Evolutionary conservation across 64 coral and sea anemone genomes (phyloP).

Genomic region (Hydrozoanthus tunicans): DNA sequence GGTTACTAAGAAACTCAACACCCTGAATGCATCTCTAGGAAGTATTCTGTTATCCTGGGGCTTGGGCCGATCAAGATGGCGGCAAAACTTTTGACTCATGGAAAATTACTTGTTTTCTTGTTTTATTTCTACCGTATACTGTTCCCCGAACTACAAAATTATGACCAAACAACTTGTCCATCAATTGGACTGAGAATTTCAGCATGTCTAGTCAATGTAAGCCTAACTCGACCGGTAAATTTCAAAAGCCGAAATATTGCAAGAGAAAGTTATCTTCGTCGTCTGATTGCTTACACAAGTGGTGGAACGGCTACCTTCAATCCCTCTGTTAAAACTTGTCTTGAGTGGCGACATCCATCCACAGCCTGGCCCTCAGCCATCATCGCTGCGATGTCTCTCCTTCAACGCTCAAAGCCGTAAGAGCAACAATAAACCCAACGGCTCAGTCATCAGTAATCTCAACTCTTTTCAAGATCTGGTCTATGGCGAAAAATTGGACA

Average conservation of each 20-base stretch:
- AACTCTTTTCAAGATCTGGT: conserved; percentile 56
- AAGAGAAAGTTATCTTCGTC: background rate
- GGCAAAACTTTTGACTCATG: too few relatives aligned
- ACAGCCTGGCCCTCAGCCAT: background rate
- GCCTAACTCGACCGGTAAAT: background rate
- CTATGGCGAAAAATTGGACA: conserved; percentile 59
- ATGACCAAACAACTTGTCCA: too few relatives aligned
- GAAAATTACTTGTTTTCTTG: too few relatives aligned
- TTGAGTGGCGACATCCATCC: conserved; percentile 21
- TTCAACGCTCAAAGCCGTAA: conserved; percentile 56
- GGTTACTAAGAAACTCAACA: background rate
- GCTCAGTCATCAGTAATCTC: conserved; percentile 24
- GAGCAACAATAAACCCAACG: conserved; percentile 26
- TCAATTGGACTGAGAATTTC: too few relatives aligned
- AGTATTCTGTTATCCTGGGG: background rate
- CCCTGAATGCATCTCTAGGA: background rate
- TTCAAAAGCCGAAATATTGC: background rate
- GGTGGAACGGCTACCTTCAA: background rate
- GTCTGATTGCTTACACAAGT: background rate
- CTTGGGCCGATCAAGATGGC: too few relatives aligned
- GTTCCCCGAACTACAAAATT: too few relatives aligned
- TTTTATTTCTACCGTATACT: too few relatives aligned
- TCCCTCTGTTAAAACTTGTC: background rate
- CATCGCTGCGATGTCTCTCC: conserved; percentile 52
- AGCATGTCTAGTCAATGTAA: too few relatives aligned